Evolutionary conservation across 2,888 invertebrate species (phyloP).

Genomic region (Ophion ventricosus): DNA sequence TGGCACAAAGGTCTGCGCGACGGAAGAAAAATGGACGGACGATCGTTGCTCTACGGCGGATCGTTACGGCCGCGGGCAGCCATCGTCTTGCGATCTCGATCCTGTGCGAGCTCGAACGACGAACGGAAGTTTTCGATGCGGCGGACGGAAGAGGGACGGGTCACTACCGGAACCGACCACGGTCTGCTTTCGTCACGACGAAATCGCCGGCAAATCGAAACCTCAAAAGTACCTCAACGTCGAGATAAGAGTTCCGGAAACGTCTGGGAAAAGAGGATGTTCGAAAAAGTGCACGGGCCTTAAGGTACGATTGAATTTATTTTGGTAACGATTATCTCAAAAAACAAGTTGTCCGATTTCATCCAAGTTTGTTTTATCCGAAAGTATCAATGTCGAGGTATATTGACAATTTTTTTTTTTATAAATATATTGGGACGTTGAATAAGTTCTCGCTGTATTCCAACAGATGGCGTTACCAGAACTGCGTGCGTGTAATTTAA

Average conservation of each 20-base stretch:
- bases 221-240: neutral
- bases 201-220: neutral
- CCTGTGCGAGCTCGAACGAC: slow-evolving; percentile 26
- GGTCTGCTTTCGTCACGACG: slow-evolving; percentile 23
- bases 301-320: neutral
- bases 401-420: no score
- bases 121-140: neutral
- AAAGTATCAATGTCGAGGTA: no score
- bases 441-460: no score
- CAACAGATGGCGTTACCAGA: no score
- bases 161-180: slow-evolving; percentile 22
- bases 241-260: neutral
- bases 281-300: slow-evolving; percentile 35
- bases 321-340: no score
- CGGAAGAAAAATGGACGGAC: slow-evolving; percentile 29
- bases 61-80: slow-evolving; percentile 19
- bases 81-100: slow-evolving; percentile 37
- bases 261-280: slow-evolving; percentile 32
- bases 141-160: neutral
- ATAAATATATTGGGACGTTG: no score
- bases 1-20: neutral
- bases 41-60: slow-evolving; percentile 55
- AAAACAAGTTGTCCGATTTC: no score
- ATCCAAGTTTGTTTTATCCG: no score
- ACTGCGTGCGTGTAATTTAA: no score